Conservation (phyloP, 2,797 vertebrate genomes). For the Sebastiscus tertius region DNA sequence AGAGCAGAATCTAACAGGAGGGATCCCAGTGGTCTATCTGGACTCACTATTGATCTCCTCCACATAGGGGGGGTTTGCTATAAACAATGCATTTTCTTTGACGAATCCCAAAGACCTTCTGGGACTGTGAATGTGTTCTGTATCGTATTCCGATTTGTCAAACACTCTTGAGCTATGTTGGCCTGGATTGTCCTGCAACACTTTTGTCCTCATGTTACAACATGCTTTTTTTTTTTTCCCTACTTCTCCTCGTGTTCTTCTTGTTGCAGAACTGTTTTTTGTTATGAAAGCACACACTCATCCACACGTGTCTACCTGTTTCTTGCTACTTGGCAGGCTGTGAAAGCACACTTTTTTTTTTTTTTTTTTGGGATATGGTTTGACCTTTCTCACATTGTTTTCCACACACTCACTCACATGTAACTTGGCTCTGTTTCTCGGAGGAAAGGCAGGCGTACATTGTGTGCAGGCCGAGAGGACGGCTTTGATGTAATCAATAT, state of each 20-base stretch:
- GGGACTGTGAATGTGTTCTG: conserved; percentile 46
- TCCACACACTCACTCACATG: conserved; percentile 41
- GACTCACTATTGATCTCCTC: conserved; percentile 65
- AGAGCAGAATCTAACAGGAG: conserved; percentile 62
- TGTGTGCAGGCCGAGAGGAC: conserved; percentile 71
- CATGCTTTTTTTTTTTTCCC: background rate
- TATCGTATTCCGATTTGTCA: conserved; percentile 58
- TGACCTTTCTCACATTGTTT: conserved; percentile 71
- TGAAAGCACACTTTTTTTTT: conserved; percentile 57
- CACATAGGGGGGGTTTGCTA: conserved; percentile 27
- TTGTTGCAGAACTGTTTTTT: conserved; percentile 30
- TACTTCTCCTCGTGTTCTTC: background rate
- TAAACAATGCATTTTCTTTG: conserved; percentile 53
- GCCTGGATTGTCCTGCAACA: conserved; percentile 34
- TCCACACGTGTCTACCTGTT: conserved; percentile 63
- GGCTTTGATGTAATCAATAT: conserved; percentile 82
- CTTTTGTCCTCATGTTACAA: background rate
- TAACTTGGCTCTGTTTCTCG: conserved; percentile 64
- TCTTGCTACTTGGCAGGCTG: conserved; percentile 61
- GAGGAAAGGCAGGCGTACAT: conserved; percentile 54
- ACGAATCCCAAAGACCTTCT: conserved; percentile 19
- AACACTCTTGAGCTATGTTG: conserved; percentile 30
- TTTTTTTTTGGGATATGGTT: conserved; percentile 41
- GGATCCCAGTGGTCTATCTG: conserved; percentile 66
- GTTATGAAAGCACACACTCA: conserved; percentile 68